Evolutionary conservation across 1,140 invertebrate genomes (phyloP), one percentile per base, ranked within the genome.

Genomic region (Caerostris extrusa): DNA sequence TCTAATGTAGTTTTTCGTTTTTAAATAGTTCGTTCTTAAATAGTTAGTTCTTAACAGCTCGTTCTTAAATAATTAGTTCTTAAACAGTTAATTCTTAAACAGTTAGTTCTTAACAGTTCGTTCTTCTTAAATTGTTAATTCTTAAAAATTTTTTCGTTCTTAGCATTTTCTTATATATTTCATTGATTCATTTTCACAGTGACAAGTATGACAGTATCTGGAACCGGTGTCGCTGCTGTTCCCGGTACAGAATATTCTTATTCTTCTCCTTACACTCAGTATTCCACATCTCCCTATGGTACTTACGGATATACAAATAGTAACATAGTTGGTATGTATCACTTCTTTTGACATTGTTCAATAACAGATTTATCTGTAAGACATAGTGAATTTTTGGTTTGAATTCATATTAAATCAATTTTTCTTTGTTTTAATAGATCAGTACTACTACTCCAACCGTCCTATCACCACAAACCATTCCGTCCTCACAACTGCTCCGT

Each of bases 241-340:
- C 96, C 97, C 53, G 94, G 96, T 95, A 58, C 95, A 95, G 97
- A 98, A 95, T 98, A 98, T 95, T 97, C 97, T 34, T 98, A 98
- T 96, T 97, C 96, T 95, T 97, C 97, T 58, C 97, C 97, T 5
- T 98, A 98, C 95, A 97, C 97, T 94, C 97, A 98, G 95, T 98
- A 98, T 96, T 97, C 97, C 56, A 96, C 97, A 56, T n/a, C 93
- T 69, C 96, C 97, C 10, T 98, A 98, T 95, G 97, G 97, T 90
- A 97, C 97, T 17, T 98, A 98, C 95, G 97, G 97, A 94, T 98
- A 98, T 96, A 97, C 97, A 86, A 95, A 97, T 95, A 97, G 97
- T 96, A 97, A 97, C 96, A 97, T 98, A 96, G 97, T 98, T 97
- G 98, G 97, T 98, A 97, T 97, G 97, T 98, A 97, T 97, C 3